Base-by-base conservation (phyloP, 2,113 vertebrate genomes). In the Tyrannus savana region DNA sequence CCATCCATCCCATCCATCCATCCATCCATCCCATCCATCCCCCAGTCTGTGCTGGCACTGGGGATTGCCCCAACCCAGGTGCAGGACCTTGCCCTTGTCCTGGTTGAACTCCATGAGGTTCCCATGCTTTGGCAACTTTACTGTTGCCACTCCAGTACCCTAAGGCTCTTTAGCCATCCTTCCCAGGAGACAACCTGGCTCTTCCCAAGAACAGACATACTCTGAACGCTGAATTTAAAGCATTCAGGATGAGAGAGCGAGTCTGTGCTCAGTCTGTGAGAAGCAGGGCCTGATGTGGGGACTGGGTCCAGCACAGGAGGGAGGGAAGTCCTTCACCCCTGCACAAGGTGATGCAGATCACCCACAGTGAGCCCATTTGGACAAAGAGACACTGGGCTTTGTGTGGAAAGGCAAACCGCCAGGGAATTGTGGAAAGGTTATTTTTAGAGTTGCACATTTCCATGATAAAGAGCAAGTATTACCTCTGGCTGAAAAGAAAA, bases 361-460 rank as follows among this genome's bases (percentile, higher is more conserved):
- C 76, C 44, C 15, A 46, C 3, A 1, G 77, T 12, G 87, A 87
- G 44, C 47, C 33, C 66, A 6, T 42, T 24, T 44, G 81, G 44
- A 74, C 55, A 89, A 46, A 90, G 62, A 90, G 25, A 81, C 62
- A 24, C 25, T 19, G 33, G 25, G 60, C 24, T 94, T 59, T 2
- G 2, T 52, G 77, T 31, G 46, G 72, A 67, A 71, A 87, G 53
- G 74, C 76, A 78, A 39, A 3, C 79, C 92, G 68, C 52, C 80
- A 76, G 72, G 49, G 59, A 85, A 64, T 1, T 77, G 67, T 27
- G 59, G 63, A 60, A 66, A 88, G 66, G 62, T 60, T 97, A 89
- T 91, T 95, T 97, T 95, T 87, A 84, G 87, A 78, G 58, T 42
- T 44, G n/a, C 41, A 56, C 19, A 93, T 87, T 79, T 93, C 87